Evolutionary conservation across 1,140 invertebrate species (phyloP).

Genomic region (Diabrotica undecimpunctata): DNA sequence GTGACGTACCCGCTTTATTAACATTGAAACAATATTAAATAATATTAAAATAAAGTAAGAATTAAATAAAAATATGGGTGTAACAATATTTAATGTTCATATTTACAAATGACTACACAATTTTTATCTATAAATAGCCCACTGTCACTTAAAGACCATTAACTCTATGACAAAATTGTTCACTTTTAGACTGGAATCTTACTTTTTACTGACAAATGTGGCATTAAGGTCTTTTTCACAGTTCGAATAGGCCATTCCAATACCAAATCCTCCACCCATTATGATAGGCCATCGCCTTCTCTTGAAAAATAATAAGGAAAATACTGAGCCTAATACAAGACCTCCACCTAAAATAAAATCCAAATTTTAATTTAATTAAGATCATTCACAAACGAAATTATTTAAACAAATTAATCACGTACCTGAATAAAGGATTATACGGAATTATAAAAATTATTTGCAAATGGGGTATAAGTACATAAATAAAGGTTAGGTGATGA

Average conservation of each 20-base stretch:
- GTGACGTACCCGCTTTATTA: conserved; percentile 10
- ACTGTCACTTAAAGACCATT: conserved; percentile 3
- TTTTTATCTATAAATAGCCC: conserved; percentile 12
- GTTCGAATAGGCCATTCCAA: conserved; percentile 73
- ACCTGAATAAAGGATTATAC: background rate
- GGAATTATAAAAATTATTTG: background rate
- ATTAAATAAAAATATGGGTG: conserved; percentile 8
- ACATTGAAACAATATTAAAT: conserved; percentile 10
- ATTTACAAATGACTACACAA: conserved; percentile 20
- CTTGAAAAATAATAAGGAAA: conserved; percentile 66
- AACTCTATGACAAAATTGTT: too few species aligned
- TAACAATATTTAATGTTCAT: conserved; percentile 22
- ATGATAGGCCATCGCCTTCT: conserved; percentile 69
- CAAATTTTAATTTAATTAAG: background rate
- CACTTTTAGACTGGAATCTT: too few species aligned
- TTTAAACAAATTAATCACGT: too few species aligned
- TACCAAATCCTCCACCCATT: conserved; percentile 66
- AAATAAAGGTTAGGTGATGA: conserved; percentile 31
- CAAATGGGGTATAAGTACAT: background rate
- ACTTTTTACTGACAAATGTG: conserved; percentile 18
- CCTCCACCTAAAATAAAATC: conserved; percentile 58
- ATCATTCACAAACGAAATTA: too few species aligned
- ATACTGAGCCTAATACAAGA: conserved; percentile 59
- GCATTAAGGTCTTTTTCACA: conserved; percentile 66
- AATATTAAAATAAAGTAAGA: conserved; percentile 8